A percentile compares a stretch with the other conserved stretches of the same genome.
These are phyloP conservation scores for Otis tarda DNA, from an alignment of 2,113 vertebrate species.

Conservation along the genomic window DNA sequence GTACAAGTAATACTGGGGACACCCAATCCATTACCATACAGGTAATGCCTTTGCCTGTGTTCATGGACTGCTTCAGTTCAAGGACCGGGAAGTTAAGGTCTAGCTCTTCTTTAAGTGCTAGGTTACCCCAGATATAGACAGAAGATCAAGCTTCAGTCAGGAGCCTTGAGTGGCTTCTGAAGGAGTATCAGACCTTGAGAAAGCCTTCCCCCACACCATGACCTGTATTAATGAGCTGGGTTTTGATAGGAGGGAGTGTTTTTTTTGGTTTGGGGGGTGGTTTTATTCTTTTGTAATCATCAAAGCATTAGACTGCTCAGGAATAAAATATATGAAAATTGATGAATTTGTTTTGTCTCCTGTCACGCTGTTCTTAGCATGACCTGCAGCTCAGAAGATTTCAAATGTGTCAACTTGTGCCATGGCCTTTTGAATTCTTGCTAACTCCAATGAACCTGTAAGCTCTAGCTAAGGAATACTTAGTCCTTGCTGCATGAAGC, in stretches of 20 bases:
- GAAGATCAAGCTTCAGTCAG: background rate
- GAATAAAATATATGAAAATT: background rate
- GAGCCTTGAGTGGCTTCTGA: accelerated
- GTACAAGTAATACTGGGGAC: background rate
- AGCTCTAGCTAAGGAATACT: background rate
- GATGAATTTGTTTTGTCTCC: background rate
- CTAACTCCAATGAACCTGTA: background rate
- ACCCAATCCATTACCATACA: no score
- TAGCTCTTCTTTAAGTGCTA: background rate
- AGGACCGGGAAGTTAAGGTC: background rate
- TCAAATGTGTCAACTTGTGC: background rate
- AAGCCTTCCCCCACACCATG: background rate
- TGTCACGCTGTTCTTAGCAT: background rate
- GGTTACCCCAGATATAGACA: background rate
- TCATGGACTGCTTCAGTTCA: background rate
- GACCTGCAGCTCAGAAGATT: background rate
- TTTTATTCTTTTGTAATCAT: background rate
- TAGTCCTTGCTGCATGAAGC: background rate
- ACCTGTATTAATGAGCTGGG: background rate
- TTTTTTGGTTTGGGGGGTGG: background rate
- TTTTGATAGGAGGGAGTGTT: background rate
- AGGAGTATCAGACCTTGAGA: background rate
- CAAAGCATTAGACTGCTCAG: background rate
- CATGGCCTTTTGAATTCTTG: background rate
- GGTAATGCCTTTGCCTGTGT: background rate